Percentiles rank a stretch among this genome's conserved stretches.
These are phyloP conservation scores for Capitella teleta DNA, from an alignment of 1,140 invertebrate genomes.

Conservation along the genomic window DNA sequence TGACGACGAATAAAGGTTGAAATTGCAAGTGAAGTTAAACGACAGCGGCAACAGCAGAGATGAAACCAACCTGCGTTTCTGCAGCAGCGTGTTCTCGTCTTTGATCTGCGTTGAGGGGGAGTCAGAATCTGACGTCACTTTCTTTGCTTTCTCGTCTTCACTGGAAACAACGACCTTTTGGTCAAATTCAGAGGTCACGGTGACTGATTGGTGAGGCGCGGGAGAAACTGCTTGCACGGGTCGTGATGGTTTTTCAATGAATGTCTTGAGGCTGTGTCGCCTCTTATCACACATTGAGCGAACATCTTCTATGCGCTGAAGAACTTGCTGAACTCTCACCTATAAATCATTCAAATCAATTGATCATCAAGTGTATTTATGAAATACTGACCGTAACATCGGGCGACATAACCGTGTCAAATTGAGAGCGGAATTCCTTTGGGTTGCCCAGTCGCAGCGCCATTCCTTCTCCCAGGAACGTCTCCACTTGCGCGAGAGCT, in stretches of 20 bases:
- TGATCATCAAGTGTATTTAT: too few species aligned
- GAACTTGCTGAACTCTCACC: constrained; percentile 51
- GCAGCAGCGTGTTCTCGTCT: too few species aligned
- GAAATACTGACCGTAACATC: constrained; percentile 59
- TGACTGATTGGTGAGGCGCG: too few species aligned
- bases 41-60: too few species aligned
- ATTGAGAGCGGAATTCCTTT: constrained; percentile 57
- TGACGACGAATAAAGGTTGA: too few species aligned
- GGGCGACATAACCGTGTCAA: constrained; percentile 70
- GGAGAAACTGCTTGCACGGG: constrained; percentile 72
- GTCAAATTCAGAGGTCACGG: too few species aligned
- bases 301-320: constrained; percentile 87
- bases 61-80: too few species aligned
- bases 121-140: too few species aligned
- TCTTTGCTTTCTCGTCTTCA: too few species aligned
- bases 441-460: constrained; percentile 61
- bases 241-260: constrained; percentile 48
- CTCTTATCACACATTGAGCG: constrained; percentile 83
- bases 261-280: constrained; percentile 44
- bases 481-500: constrained; percentile 61
- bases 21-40: too few species aligned
- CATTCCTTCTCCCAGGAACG: constrained; percentile 60
- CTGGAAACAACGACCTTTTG: too few species aligned
- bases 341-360: not conserved
- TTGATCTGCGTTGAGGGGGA: too few species aligned